Conservation (phyloP, 2,888 invertebrate species). For the Thera obeliscata region DNA sequence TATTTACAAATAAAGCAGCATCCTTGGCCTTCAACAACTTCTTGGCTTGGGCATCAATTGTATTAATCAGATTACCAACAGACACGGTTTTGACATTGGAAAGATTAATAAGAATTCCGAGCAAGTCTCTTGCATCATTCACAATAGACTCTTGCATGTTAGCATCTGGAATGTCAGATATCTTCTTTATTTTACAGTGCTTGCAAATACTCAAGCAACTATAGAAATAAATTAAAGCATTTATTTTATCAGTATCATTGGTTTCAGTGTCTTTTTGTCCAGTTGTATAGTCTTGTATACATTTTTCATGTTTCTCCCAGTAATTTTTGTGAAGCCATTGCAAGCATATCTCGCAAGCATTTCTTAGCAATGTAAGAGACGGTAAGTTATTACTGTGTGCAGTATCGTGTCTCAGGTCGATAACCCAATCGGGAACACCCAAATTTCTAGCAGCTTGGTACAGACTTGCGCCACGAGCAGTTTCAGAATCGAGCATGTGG, state of each 20-base stretch:
- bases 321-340: slow-evolving; percentile 88
- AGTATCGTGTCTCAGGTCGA: slow-evolving; percentile 90
- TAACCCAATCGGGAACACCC: slow-evolving; percentile 91
- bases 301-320: slow-evolving; percentile 84
- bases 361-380: slow-evolving; percentile 85
- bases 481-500: slow-evolving; percentile 84
- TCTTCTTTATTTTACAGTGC: slow-evolving; percentile 67
- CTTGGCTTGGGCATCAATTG: slow-evolving; percentile 57
- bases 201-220: slow-evolving; percentile 70
- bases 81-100: slow-evolving; percentile 65
- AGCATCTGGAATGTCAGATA: slow-evolving; percentile 66
- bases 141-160: slow-evolving; percentile 66
- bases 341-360: slow-evolving; percentile 86
- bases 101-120: slow-evolving; percentile 60
- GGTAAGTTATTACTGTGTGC: slow-evolving; percentile 90
- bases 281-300: slow-evolving; percentile 73
- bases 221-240: slow-evolving; percentile 65
- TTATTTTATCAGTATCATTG: slow-evolving; percentile 61
- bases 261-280: slow-evolving; percentile 52
- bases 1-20: slow-evolving; percentile 51
- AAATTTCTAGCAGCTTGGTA: slow-evolving; percentile 85
- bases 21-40: slow-evolving; percentile 58
- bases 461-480: slow-evolving; percentile 80
- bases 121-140: slow-evolving; percentile 67
- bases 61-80: slow-evolving; percentile 57